These are phyloP conservation scores for Melitaea cinxia DNA, from an alignment of 1,140 invertebrate species.

Conservation along the genomic window DNA sequence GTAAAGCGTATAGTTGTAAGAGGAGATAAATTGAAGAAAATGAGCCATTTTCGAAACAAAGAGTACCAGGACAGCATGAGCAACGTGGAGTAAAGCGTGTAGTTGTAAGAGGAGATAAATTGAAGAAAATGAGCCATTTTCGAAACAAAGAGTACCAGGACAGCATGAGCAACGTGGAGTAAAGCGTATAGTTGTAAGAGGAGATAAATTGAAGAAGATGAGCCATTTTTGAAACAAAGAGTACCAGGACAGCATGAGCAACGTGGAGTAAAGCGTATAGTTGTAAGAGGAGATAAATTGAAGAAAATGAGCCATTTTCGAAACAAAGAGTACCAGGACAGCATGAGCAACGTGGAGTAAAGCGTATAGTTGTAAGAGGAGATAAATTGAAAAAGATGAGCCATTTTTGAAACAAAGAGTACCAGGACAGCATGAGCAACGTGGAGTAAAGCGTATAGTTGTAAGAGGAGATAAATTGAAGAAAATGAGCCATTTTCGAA, in stretches of 20 bases:
- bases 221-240: neutral
- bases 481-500: too few relatives aligned
- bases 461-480: too few relatives aligned
- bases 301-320: neutral
- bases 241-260: neutral
- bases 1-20: neutral
- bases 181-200: neutral
- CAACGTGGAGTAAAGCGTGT: neutral
- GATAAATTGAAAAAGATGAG: neutral
- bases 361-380: neutral
- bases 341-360: neutral
- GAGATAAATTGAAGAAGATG: neutral
- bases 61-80: neutral
- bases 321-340: neutral
- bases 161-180: neutral
- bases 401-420: too few relatives aligned
- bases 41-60: neutral
- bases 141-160: neutral
- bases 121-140: neutral
- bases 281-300: neutral
- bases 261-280: neutral
- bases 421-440: too few relatives aligned
- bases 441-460: too few relatives aligned
- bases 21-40: neutral
- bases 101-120: neutral